Evolutionary conservation across 2,888 invertebrate genomes (phyloP).

Genomic region (Malacosoma neustria): DNA sequence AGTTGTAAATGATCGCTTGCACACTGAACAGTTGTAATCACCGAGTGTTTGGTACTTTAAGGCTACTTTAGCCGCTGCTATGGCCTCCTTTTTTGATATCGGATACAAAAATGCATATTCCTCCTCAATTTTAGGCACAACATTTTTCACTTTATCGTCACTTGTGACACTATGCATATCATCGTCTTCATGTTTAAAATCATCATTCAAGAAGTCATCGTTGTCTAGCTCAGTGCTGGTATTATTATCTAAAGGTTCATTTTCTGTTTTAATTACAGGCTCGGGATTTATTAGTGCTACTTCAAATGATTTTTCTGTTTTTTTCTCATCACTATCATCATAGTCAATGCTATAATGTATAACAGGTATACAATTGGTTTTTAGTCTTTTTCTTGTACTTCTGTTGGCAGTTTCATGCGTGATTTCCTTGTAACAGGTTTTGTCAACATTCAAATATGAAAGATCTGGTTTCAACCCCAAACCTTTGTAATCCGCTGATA

Average conservation of each 20-base stretch:
- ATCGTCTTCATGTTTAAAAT: not conserved
- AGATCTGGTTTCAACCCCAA: not conserved
- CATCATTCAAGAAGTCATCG: not conserved
- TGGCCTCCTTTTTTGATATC: not conserved
- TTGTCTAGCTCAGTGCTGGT: not conserved
- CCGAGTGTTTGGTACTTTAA: not conserved
- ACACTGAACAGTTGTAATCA: not conserved
- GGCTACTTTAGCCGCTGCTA: conserved; percentile 2
- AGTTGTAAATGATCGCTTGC: not conserved
- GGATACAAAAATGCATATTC: not conserved
- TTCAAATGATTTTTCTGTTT: too few species aligned
- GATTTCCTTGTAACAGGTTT: not conserved
- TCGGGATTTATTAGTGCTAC: too few species aligned
- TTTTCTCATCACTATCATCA: too few species aligned
- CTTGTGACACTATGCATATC: not conserved
- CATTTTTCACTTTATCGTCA: not conserved
- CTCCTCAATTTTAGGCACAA: not conserved
- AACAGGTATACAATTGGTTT: not conserved
- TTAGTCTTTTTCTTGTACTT: not conserved
- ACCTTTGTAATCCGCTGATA: not conserved
- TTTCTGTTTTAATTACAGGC: too few species aligned
- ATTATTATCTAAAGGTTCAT: not conserved
- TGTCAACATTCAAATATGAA: not conserved
- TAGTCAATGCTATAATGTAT: not conserved
- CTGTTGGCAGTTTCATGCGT: conserved; percentile 4